Percentiles rank a stretch among this genome's conserved stretches.
Evolutionary conservation across 2,888 invertebrate genomes (phyloP).

Genomic region (Dryocosmus kuriphilus): DNA sequence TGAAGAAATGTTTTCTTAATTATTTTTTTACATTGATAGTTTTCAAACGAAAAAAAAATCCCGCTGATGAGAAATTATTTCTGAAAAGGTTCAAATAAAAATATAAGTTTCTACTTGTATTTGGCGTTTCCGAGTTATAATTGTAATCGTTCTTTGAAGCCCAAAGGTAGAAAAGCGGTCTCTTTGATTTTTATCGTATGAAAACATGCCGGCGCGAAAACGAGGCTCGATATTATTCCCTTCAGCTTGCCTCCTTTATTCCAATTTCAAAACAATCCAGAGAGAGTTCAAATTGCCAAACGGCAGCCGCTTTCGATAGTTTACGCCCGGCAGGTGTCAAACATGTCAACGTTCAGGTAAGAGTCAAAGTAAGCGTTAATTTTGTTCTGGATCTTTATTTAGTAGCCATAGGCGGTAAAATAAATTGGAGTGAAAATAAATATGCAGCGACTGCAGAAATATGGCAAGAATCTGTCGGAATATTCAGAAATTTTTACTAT

Average conservation of each 20-base stretch:
- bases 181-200: neutral
- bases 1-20: too few relatives aligned
- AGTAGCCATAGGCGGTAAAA: conserved; percentile 27
- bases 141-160: neutral
- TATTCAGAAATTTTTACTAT: neutral
- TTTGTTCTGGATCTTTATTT: conserved; percentile 43
- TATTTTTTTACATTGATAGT: too few relatives aligned
- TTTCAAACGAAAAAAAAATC: too few relatives aligned
- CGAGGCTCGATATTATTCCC: conserved; percentile 47
- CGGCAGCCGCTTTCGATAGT: conserved; percentile 49
- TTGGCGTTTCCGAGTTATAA: neutral
- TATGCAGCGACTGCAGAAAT: neutral
- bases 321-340: conserved; percentile 52
- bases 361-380: conserved; percentile 35
- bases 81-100: neutral
- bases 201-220: neutral
- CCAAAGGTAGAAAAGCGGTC: neutral
- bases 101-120: neutral
- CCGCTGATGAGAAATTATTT: too few relatives aligned
- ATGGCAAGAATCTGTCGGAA: neutral
- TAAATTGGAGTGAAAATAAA: neutral
- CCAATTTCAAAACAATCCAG: conserved; percentile 49
- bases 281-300: conserved; percentile 44
- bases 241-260: conserved; percentile 47
- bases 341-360: conserved; percentile 50